Percentiles rank a stretch among this genome's conserved stretches.
Evolutionary conservation across 2,888 invertebrate species (phyloP).

Genomic region (Anticlea derivata): DNA sequence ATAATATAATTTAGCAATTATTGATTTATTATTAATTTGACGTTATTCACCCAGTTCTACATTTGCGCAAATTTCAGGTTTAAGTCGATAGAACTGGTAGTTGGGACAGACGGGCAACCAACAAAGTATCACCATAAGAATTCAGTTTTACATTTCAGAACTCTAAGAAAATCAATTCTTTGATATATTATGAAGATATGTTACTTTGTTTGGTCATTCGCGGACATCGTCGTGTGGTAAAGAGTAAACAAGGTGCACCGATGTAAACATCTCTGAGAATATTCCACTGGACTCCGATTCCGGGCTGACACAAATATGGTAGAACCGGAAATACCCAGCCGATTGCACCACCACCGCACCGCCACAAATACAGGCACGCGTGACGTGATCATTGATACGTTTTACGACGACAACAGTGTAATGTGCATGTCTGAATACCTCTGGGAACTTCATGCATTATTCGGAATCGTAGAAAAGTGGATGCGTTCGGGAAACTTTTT

Average conservation of each 20-base stretch:
- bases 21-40: too few relatives aligned
- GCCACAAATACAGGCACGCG: constrained; percentile 37
- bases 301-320: constrained; percentile 53
- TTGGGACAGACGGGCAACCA: too few relatives aligned
- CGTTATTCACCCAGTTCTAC: too few relatives aligned
- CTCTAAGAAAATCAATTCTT: too few relatives aligned
- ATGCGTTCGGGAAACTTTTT: too few relatives aligned
- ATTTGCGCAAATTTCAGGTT: too few relatives aligned
- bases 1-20: too few relatives aligned
- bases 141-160: too few relatives aligned
- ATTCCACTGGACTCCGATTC: constrained; percentile 75
- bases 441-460: constrained; percentile 5
- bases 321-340: constrained; percentile 63
- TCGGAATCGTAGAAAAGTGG: too few relatives aligned
- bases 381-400: constrained; percentile 20
- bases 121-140: too few relatives aligned
- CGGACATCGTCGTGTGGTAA: constrained; percentile 42
- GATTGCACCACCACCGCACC: constrained; percentile 51
- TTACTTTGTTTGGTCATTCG: constrained; percentile 7
- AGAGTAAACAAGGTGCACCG: constrained; percentile 68
- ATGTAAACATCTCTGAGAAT: constrained; percentile 63
- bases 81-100: too few relatives aligned
- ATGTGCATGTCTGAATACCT: background rate
- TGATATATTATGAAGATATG: background rate
- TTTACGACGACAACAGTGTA: constrained; percentile 25